Evolutionary conservation across 2,888 invertebrate species (phyloP).

Genomic region (Neoaliturus tenellus): DNA sequence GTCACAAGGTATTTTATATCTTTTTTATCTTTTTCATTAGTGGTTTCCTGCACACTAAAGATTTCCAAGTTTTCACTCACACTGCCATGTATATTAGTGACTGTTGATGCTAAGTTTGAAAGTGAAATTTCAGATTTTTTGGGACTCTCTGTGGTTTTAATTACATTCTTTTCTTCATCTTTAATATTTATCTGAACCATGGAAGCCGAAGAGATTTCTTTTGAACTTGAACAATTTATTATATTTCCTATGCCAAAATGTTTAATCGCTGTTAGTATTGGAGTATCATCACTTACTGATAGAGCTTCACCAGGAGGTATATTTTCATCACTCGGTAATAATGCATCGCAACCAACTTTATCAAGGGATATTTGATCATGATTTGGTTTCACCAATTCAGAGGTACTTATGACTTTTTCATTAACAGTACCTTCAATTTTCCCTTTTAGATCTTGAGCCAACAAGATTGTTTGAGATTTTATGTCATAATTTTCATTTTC

Average conservation of each 20-base stretch:
- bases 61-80: neutral
- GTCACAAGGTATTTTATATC: neutral
- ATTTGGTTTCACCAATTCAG: neutral
- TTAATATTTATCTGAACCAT: neutral
- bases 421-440: neutral
- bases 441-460: neutral
- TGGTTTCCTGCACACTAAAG: neutral
- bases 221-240: too few species aligned
- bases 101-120: neutral
- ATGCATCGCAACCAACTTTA: neutral
- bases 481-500: neutral
- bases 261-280: neutral
- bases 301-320: neutral
- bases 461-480: neutral
- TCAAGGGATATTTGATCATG: neutral
- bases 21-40: neutral
- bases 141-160: neutral
- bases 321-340: neutral
- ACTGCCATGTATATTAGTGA: neutral
- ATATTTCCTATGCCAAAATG: too few species aligned
- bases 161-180: neutral
- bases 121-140: neutral
- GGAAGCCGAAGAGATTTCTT: neutral
- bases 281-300: neutral
- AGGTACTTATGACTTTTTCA: too few species aligned